phyloP scores from a whole-genome alignment of 2,797 vertebrate genomes.

The Serranus cabrilla region DNA sequence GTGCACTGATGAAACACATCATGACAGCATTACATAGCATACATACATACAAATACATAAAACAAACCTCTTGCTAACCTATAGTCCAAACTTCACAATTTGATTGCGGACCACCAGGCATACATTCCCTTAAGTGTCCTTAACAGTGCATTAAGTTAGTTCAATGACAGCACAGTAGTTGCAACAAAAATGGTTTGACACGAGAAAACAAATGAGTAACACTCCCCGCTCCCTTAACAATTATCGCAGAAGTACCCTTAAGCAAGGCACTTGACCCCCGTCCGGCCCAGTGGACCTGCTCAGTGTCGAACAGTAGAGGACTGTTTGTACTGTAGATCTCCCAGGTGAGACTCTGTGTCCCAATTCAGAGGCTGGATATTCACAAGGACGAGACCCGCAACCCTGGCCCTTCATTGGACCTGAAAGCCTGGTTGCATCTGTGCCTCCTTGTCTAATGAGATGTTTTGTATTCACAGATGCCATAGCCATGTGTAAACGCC shows the following conservation, averaged over 20 bases:
- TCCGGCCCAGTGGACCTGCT: constrained; percentile 21
- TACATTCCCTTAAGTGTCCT: constrained; percentile 13
- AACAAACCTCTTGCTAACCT: too few species aligned
- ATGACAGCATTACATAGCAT: too few species aligned
- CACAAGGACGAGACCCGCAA: constrained; percentile 44
- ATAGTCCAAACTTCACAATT: background rate
- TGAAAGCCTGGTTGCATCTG: background rate
- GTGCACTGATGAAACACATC: background rate
- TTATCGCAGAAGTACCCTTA: constrained; percentile 35
- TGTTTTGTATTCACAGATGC: too few species aligned
- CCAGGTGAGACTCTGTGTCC: constrained; percentile 37
- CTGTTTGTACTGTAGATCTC: constrained; percentile 28
- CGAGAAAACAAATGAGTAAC: constrained; percentile 20
- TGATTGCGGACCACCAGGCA: constrained; percentile 27
- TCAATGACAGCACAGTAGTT: constrained; percentile 12
- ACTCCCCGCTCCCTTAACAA: constrained; percentile 25
- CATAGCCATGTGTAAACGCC: background rate
- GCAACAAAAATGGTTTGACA: constrained; percentile 22
- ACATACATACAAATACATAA: too few species aligned
- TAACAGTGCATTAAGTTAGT: constrained; percentile 19
- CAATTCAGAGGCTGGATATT: constrained; percentile 28
- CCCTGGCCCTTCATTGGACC: constrained; percentile 5
- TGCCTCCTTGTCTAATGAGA: background rate
- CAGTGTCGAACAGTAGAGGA: constrained; percentile 22
- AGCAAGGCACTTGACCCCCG: constrained; percentile 37